Evolutionary conservation across 2,797 vertebrate genomes (phyloP).

Genomic region (Cetoscarus ocellatus): DNA sequence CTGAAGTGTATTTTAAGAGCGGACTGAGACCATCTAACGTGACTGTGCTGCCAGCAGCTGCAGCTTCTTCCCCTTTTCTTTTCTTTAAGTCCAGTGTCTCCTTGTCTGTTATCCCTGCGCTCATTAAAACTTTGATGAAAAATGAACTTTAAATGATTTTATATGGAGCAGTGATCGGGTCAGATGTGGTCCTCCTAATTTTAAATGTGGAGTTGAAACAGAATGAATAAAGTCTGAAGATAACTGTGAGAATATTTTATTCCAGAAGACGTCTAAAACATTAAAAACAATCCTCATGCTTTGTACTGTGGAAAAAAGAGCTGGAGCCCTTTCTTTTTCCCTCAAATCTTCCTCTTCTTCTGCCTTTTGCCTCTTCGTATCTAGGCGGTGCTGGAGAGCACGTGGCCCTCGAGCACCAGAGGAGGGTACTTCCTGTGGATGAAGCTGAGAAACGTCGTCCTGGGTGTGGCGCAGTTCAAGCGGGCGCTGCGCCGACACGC

Average conservation of each 20-base stretch:
- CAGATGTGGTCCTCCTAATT: slow-evolving; percentile 25
- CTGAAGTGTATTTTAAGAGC: slow-evolving; percentile 45
- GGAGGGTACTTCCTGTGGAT: slow-evolving; percentile 98
- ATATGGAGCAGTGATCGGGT: slow-evolving; percentile 1
- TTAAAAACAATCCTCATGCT: too few relatives aligned
- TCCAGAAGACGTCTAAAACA: background rate
- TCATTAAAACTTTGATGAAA: slow-evolving; percentile 34
- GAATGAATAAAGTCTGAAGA: background rate
- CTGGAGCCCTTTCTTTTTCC: background rate
- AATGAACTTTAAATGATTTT: slow-evolving; percentile 20
- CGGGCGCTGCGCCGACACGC: slow-evolving; percentile 88
- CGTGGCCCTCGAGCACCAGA: slow-evolving; percentile 96
- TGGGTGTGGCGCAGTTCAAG: slow-evolving; percentile 96
- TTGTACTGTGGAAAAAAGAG: background rate
- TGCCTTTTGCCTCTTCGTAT: background rate
- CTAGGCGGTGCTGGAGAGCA: slow-evolving; percentile 97
- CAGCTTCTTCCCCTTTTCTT: slow-evolving; percentile 2
- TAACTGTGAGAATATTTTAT: slow-evolving; percentile 17
- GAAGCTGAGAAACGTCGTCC: slow-evolving; percentile 95
- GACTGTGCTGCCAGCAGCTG: slow-evolving; percentile 45
- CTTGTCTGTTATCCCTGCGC: slow-evolving; percentile 1
- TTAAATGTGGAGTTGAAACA: slow-evolving; percentile 15
- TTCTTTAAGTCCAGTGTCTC: slow-evolving; percentile 4
- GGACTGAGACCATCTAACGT: slow-evolving; percentile 32
- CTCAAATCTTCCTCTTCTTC: background rate